Evolutionary conservation across 2,113 vertebrate species (phyloP).

Genomic region (Marcusenius ussheri): DNA sequence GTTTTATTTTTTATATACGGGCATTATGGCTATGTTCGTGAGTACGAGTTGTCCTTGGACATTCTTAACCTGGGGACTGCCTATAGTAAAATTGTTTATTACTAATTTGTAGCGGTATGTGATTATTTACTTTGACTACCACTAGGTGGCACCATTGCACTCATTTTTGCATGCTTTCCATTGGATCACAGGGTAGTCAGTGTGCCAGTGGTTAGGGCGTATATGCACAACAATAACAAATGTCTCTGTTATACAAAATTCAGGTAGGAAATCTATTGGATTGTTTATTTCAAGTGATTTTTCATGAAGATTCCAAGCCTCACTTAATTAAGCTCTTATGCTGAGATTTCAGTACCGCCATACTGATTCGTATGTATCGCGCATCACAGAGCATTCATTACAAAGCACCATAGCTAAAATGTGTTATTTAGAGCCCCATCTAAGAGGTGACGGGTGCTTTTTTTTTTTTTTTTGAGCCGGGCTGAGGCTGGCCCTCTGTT

Average conservation of each 20-base stretch:
- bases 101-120: background rate
- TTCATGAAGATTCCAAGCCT: background rate
- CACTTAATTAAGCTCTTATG: background rate
- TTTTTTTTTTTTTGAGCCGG: background rate
- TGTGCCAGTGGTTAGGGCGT: background rate
- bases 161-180: background rate
- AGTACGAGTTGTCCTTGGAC: background rate
- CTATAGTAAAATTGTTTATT: background rate
- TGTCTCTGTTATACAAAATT: background rate
- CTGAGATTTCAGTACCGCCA: background rate
- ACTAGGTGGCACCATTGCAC: constrained; percentile 28
- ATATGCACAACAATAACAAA: background rate
- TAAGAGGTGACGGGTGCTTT: background rate
- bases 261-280: background rate
- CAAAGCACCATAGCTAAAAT: background rate
- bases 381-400: background rate
- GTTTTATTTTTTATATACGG: background rate
- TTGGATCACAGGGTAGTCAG: background rate
- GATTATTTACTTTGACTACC: background rate
- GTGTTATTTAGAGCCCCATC: background rate
- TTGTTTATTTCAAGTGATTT: background rate
- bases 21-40: background rate
- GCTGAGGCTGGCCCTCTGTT: background rate
- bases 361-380: background rate
- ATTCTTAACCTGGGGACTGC: background rate